Evolutionary conservation across 1,140 invertebrate genomes (phyloP).

Genomic region (Cotesia typhae): DNA sequence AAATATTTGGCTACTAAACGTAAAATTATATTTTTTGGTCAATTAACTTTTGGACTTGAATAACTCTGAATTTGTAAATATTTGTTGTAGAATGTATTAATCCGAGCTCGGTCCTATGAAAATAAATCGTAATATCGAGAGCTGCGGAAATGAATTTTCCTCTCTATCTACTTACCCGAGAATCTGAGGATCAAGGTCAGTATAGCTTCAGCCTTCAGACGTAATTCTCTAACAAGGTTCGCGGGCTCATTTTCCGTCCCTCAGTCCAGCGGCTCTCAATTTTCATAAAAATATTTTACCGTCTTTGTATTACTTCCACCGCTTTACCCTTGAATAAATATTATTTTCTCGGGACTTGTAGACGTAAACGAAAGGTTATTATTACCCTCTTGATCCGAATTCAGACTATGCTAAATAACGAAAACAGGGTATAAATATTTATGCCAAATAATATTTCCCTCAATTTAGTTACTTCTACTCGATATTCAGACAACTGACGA

Average conservation of each 20-base stretch:
- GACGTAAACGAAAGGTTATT: slow-evolving; percentile 4
- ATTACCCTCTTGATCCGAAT: not conserved
- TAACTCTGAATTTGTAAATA: slow-evolving; percentile 5
- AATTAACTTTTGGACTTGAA: not conserved
- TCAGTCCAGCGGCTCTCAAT: not conserved
- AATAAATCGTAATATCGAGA: slow-evolving; percentile 14
- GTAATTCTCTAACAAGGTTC: slow-evolving; percentile 34
- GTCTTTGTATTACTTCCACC: not conserved
- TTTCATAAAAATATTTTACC: not conserved
- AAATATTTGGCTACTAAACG: too few relatives aligned
- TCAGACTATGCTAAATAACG: slow-evolving; percentile 7
- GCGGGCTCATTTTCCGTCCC: slow-evolving; percentile 26
- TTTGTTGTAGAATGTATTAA: slow-evolving; percentile 28
- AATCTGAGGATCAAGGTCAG: slow-evolving; percentile 30
- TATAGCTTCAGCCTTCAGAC: slow-evolving; percentile 19
- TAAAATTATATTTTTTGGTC: slow-evolving; percentile 1
- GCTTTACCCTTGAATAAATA: slow-evolving; percentile 35
- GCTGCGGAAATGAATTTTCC: slow-evolving; percentile 3
- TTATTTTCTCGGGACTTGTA: slow-evolving; percentile 24
- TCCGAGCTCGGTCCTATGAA: slow-evolving; percentile 7
- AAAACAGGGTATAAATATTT: slow-evolving; percentile 42
- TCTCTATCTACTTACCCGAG: not conserved
- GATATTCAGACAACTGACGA: slow-evolving; percentile 26
- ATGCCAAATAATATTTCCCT: slow-evolving; percentile 35
- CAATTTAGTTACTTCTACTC: not conserved